Conservation (phyloP, 2,888 invertebrate genomes). For the Apotomis betuletana region DNA sequence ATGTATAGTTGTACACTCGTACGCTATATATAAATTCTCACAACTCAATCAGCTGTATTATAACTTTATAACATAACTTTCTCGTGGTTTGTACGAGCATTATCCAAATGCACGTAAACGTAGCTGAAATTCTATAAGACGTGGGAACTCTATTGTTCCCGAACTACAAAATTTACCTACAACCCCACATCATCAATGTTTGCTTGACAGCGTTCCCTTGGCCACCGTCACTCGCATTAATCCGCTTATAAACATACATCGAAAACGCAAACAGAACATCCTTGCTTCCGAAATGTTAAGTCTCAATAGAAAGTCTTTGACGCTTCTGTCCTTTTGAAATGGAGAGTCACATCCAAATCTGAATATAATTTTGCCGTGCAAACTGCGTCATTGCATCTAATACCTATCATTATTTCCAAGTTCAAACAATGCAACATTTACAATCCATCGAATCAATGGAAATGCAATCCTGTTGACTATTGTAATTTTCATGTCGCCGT, state of each 20-base stretch:
- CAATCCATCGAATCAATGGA: slow-evolving; percentile 34
- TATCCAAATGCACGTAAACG: neutral
- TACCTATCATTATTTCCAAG: slow-evolving; percentile 28
- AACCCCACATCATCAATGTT: neutral
- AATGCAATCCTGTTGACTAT: slow-evolving; percentile 36
- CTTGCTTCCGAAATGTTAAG: neutral
- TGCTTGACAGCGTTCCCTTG: neutral
- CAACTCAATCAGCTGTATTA: too few relatives aligned
- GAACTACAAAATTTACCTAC: neutral
- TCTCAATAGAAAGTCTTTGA: neutral
- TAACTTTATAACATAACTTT: too few relatives aligned
- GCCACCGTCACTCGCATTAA: slow-evolving; percentile 9
- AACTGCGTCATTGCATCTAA: slow-evolving; percentile 38
- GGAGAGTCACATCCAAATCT: slow-evolving; percentile 7
- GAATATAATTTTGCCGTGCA: slow-evolving; percentile 35
- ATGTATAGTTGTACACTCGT: too few relatives aligned
- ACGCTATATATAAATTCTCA: too few relatives aligned
- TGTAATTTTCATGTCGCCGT: slow-evolving; percentile 37
- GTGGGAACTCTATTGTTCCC: neutral
- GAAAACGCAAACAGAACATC: slow-evolving; percentile 6
- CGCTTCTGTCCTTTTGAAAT: slow-evolving; percentile 3
- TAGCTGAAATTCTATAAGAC: neutral
- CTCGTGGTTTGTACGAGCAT: too few relatives aligned
- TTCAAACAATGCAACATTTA: slow-evolving; percentile 38
- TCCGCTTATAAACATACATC: slow-evolving; percentile 23